Evolutionary conservation across 2,113 vertebrate species (phyloP).

Genomic region (Rhinoptilus africanus): DNA sequence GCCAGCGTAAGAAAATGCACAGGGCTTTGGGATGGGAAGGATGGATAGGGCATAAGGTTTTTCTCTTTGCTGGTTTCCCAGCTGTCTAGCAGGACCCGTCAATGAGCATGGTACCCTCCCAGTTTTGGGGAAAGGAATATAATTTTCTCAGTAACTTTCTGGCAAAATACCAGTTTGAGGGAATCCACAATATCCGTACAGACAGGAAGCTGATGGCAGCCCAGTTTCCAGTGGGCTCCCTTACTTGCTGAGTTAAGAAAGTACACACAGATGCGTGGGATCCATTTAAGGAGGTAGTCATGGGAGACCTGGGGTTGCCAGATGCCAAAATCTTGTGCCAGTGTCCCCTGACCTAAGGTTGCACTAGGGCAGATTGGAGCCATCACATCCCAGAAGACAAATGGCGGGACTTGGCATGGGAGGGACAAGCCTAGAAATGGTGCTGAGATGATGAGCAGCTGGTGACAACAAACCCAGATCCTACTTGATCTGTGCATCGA

Average conservation of each 20-base stretch:
- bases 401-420: not conserved
- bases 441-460: not conserved
- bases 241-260: not conserved
- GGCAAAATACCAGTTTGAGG: not conserved
- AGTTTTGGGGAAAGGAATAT: not conserved
- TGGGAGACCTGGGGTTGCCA: not conserved
- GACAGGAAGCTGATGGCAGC: not conserved
- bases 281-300: rapidly evolving
- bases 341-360: not conserved
- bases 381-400: not conserved
- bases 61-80: not conserved
- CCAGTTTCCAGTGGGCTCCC: not conserved
- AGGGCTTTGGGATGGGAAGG: not conserved
- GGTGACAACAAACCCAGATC: not conserved
- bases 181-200: not conserved
- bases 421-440: not conserved
- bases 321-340: not conserved
- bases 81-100: not conserved
- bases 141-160: not conserved
- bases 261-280: not conserved
- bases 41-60: not conserved
- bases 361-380: not conserved
- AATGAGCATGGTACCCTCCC: not conserved
- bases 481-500: rapidly evolving
- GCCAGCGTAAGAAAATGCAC: not conserved